These are phyloP conservation scores for Orbicella faveolata DNA, from an alignment of 64 coral and sea anemone genomes.

Conservation along the genomic window DNA sequence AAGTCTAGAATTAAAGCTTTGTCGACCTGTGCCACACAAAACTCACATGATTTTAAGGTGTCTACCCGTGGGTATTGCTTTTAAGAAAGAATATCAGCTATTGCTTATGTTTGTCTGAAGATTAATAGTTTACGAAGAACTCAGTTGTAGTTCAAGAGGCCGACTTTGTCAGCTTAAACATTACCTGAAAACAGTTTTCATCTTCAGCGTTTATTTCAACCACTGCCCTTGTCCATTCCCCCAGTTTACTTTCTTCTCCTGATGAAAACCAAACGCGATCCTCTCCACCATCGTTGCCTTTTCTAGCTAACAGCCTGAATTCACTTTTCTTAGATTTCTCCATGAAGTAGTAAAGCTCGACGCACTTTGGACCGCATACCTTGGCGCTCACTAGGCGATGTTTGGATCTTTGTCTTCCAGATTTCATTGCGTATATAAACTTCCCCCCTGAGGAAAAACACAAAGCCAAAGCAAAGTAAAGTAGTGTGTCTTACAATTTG, in stretches of 20 bases:
- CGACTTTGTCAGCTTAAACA: background rate
- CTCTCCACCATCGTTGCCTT: background rate
- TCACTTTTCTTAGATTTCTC: background rate
- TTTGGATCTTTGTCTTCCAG: background rate
- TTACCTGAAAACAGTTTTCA: background rate
- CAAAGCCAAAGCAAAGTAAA: background rate
- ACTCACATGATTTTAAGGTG: no score
- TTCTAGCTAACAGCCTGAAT: conserved; percentile 1
- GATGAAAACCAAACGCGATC: conserved; percentile 7
- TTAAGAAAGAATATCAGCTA: no score
- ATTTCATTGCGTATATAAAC: background rate
- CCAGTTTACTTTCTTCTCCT: background rate
- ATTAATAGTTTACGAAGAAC: no score
- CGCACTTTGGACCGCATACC: conserved; percentile 18
- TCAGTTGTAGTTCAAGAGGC: no score
- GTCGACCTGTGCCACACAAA: no score
- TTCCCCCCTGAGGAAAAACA: background rate
- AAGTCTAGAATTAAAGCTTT: no score
- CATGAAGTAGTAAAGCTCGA: conserved; percentile 22
- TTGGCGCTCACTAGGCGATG: background rate
- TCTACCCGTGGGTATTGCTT: no score
- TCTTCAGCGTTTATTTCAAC: conserved; percentile 9
- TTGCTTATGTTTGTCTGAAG: no score
- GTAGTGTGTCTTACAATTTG: background rate
- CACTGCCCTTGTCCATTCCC: conserved; percentile 4